These are phyloP conservation scores for Heliconius hewitsoni DNA, from an alignment of 1,140 invertebrate genomes.

Conservation along the genomic window DNA sequence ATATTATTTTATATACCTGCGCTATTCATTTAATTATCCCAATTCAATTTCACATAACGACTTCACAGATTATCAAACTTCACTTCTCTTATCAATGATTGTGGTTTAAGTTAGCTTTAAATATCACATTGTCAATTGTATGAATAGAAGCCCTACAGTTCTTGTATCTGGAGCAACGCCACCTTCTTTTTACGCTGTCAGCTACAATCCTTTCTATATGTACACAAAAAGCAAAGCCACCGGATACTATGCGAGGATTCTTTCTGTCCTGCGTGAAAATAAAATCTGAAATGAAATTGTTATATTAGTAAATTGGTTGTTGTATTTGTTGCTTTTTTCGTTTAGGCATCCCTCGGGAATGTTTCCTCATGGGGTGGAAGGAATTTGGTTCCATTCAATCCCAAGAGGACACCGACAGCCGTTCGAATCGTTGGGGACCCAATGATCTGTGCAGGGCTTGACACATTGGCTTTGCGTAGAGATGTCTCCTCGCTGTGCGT, in stretches of 20 bases:
- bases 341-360: neutral
- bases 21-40: too few relatives aligned
- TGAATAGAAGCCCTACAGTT: conserved; percentile 34
- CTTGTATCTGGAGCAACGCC: conserved; percentile 34
- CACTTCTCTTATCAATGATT: conserved; percentile 20
- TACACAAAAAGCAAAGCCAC: conserved; percentile 18
- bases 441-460: too few relatives aligned
- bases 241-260: neutral
- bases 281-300: conserved; percentile 21
- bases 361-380: too few relatives aligned
- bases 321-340: neutral
- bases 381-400: too few relatives aligned
- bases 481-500: too few relatives aligned
- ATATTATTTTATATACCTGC: too few relatives aligned
- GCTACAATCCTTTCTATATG: neutral
- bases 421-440: too few relatives aligned
- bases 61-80: too few relatives aligned
- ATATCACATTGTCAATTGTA: conserved; percentile 29
- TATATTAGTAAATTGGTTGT: neutral
- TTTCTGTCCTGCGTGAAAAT: conserved; percentile 2
- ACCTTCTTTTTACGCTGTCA: conserved; percentile 18
- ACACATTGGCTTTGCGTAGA: too few relatives aligned
- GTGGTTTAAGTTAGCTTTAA: conserved; percentile 21
- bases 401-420: too few relatives aligned
- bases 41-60: too few relatives aligned